Evolutionary conservation across 1,140 invertebrate species (phyloP).

Genomic region (Zaprionus kolodkinae): DNA sequence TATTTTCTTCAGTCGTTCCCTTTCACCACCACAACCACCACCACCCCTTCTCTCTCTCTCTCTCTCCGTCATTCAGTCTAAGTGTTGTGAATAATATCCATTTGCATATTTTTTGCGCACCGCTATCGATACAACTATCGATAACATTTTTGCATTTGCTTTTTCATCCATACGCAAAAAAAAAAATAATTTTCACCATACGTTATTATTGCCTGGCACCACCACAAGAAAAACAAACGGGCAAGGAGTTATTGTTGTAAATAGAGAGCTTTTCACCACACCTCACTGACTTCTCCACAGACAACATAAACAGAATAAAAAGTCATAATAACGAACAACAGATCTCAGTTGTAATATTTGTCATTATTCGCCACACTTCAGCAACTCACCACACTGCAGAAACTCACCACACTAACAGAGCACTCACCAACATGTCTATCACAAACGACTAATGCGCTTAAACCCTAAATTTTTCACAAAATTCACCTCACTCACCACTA

Average conservation of each 20-base stretch:
- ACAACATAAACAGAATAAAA: neutral
- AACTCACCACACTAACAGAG: neutral
- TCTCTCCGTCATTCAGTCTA: conserved; percentile 13
- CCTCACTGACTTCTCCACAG: neutral
- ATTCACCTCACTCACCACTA: neutral
- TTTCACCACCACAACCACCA: conserved; percentile 26
- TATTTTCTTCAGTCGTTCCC: conserved; percentile 10
- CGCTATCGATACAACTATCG: conserved; percentile 11
- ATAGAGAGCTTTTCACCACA: conserved; percentile 2
- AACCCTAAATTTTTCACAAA: neutral
- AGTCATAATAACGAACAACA: neutral
- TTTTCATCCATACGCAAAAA: conserved; percentile 7
- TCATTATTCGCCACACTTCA: neutral
- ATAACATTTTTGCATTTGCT: conserved; percentile 12
- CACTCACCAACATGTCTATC: neutral
- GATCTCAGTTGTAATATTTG: neutral
- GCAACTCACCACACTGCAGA: neutral
- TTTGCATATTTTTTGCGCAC: conserved; percentile 9
- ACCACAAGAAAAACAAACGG: conserved; percentile 14
- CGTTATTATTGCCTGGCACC: conserved; percentile 31
- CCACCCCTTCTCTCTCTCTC: conserved; percentile 1
- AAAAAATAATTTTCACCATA: conserved; percentile 3
- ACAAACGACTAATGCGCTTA: too few relatives aligned
- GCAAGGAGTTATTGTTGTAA: conserved; percentile 23
- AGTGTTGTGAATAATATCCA: conserved; percentile 39